Evolutionary conservation across 2,797 vertebrate species (phyloP).

Genomic region (Acanthurus lineatus): DNA sequence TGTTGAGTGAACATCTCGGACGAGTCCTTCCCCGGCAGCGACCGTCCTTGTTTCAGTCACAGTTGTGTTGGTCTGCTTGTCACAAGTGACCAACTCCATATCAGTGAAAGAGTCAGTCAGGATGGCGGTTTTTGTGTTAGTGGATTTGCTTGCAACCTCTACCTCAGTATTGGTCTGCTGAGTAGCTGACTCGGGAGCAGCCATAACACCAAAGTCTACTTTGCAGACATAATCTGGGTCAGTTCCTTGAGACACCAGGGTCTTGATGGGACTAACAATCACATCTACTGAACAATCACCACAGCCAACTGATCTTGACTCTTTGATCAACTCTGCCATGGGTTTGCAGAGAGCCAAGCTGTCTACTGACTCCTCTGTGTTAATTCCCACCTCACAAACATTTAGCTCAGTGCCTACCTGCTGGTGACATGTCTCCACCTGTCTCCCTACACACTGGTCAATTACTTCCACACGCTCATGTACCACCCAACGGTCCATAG

Average conservation of each 20-base stretch:
- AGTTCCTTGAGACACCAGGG: conserved; percentile 79
- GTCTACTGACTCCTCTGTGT: conserved; percentile 84
- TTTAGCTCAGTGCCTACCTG: conserved; percentile 83
- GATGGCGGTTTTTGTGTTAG: conserved; percentile 82
- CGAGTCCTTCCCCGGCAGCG: conserved; percentile 92
- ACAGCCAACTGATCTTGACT: conserved; percentile 88
- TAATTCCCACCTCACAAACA: conserved; percentile 85
- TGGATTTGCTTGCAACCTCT: conserved; percentile 83
- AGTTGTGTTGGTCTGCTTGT: conserved; percentile 91
- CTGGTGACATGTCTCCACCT: conserved; percentile 78
- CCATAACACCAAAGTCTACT: conserved; percentile 87
- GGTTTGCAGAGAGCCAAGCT: conserved; percentile 62
- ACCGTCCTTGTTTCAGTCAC: conserved; percentile 87
- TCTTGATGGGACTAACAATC: conserved; percentile 78
- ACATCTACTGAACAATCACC: conserved; percentile 92
- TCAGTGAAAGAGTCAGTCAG: conserved; percentile 87
- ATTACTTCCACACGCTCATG: conserved; percentile 82
- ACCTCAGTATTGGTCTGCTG: conserved; percentile 88
- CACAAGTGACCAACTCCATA: conserved; percentile 80
- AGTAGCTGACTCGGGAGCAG: conserved; percentile 80
- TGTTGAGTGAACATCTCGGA: conserved; percentile 86
- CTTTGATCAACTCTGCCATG: conserved; percentile 59
- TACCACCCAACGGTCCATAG: conserved; percentile 91
- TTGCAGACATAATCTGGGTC: conserved; percentile 81
- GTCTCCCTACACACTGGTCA: conserved; percentile 84